Base-by-base conservation (phyloP, 2,797 vertebrate species). In the Knipowitschia caucasica region DNA sequence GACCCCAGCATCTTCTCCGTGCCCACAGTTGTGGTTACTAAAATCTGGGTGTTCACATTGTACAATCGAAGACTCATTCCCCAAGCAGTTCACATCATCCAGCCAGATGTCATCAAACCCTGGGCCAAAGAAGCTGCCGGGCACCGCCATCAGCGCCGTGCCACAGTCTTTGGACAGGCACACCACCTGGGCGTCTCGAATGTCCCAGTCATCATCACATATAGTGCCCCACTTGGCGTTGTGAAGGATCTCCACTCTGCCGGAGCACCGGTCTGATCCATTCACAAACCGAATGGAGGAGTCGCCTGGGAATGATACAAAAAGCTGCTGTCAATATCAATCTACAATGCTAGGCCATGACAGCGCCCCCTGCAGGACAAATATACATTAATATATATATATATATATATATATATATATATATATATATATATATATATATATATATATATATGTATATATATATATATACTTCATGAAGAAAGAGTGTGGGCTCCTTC, bases 151-250 rank as follows among this genome's bases (percentile, higher is more conserved):
- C 45, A 59, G 46, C 39, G 77, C 59, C 1, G 81, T 58, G 20
- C 86, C 86, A 50, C 86, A 88, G 63, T 85, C 71, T 54, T 78
- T 39, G 26, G 49, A 46, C 46, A 56, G 62, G 67, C 86, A 88
- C 49, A 81, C 82, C 31, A 88, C 86, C 62, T 83, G 30, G 45
- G 82, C 86, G 10, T 78, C 73, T 27, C 0, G 63, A 2, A 83
- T 56, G 60, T 78, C 78, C 86, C 86, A 88, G 0, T 73, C 55
- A 7, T 86, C 86, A 33, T 88, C 86, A 21, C 86, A 88, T 31
- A 86, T 77, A 1, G 86, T 80, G 62, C 86, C 86, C 86, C 86
- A 88, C 12, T 53, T 58, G 21, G 65, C 74, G 0, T 79, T 54
- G n/a, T 86, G 67, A 2, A 50, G 21, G 29, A 84, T 0, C 59